These are phyloP conservation scores for Mixornis gularis DNA, from an alignment of 2,113 vertebrate genomes.

Conservation along the genomic window DNA sequence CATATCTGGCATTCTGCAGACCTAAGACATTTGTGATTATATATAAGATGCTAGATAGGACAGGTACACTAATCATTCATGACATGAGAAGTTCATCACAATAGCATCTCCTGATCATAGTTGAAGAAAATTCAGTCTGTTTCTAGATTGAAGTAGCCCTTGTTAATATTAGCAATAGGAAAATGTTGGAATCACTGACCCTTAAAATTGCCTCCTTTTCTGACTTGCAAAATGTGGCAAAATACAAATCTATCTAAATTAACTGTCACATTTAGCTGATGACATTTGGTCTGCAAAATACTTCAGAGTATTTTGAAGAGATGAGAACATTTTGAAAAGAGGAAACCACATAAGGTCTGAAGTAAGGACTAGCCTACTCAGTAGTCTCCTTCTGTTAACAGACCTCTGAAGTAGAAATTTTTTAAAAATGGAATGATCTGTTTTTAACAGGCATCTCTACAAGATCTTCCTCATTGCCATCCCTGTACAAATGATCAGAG, in stretches of 20 bases:
- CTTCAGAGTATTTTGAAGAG: background rate
- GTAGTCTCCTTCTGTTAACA: background rate
- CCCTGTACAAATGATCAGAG: background rate
- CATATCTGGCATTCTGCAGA: background rate
- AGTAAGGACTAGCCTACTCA: background rate
- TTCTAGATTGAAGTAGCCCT: background rate
- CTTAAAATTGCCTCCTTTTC: background rate
- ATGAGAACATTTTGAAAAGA: background rate
- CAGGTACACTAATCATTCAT: background rate
- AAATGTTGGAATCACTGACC: background rate
- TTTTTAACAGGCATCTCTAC: background rate
- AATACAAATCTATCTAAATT: background rate
- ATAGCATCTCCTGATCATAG: background rate
- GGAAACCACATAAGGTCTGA: background rate
- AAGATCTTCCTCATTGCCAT: background rate
- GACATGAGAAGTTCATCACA: background rate
- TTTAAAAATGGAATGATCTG: rapidly evolving
- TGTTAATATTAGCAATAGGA: background rate
- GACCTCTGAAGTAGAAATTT: background rate
- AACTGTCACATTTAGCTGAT: background rate
- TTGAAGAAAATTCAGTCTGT: background rate
- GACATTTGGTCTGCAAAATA: background rate
- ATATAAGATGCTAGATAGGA: background rate
- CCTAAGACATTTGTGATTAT: background rate
- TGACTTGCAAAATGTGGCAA: background rate